Conservation (phyloP, 2,113 vertebrate genomes). For the Corvus cornix region DNA sequence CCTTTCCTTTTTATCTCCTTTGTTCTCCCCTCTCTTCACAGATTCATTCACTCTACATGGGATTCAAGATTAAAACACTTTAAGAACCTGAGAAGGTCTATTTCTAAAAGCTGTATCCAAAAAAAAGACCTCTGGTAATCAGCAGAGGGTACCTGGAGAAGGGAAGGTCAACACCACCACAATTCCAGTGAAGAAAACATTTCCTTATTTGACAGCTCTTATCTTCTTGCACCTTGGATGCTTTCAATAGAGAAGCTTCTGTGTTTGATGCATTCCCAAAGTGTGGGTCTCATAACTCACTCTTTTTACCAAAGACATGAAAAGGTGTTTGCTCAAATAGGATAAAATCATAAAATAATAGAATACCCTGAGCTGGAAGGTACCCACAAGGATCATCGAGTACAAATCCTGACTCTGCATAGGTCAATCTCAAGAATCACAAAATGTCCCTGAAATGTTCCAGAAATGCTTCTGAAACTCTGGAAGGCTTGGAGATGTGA, state of each 20-base stretch:
- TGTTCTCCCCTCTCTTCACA: not conserved
- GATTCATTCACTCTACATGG: not conserved
- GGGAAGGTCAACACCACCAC: not conserved
- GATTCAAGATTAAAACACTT: not conserved
- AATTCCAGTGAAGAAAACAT: not conserved
- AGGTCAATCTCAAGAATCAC: too few relatives aligned
- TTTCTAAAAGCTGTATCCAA: not conserved
- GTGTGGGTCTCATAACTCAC: not conserved
- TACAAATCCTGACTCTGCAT: not conserved
- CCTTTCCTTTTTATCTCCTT: not conserved
- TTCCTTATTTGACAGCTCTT: not conserved
- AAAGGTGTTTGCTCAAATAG: not conserved
- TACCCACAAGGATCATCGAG: accelerated
- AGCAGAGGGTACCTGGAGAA: not conserved
- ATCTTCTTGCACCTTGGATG: not conserved
- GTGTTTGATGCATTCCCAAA: not conserved
- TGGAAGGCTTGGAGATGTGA: not conserved
- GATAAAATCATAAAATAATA: not conserved
- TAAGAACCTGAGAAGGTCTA: not conserved
- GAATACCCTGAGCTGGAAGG: not conserved
- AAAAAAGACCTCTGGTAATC: not conserved
- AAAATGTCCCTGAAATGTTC: not conserved
- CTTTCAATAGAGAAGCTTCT: not conserved
- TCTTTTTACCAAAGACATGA: accelerated
- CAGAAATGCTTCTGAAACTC: not conserved